Conservation (phyloP, 2,797 vertebrate species). For the Cryptoprocta ferox region DNA sequence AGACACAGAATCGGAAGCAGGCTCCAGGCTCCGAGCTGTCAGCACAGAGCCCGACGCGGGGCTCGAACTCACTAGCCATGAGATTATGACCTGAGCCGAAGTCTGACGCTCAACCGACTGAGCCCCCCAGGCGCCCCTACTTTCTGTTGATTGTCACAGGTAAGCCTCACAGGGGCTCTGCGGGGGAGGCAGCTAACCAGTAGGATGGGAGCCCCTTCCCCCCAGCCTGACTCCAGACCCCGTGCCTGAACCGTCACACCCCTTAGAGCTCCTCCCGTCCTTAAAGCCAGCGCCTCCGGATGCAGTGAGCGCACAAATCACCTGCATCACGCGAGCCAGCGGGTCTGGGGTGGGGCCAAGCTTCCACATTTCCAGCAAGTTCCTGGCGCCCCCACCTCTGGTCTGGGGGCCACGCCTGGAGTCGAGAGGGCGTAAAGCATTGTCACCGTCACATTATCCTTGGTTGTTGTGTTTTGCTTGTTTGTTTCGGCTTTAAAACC, state of each 20-base stretch:
- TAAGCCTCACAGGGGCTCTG: neutral
- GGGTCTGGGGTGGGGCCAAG: neutral
- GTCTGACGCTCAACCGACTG: too few relatives aligned
- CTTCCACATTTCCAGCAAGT: too few relatives aligned
- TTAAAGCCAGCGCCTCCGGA: neutral
- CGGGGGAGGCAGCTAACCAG: rapidly evolving
- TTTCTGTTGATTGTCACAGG: rapidly evolving
- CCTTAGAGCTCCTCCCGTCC: neutral
- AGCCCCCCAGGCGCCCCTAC: too few relatives aligned
- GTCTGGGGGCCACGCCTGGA: neutral
- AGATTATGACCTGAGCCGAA: too few relatives aligned
- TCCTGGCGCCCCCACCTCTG: neutral
- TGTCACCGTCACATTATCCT: neutral
- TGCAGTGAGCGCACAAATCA: neutral
- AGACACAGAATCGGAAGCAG: too few relatives aligned
- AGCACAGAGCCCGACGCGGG: too few relatives aligned
- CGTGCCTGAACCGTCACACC: rapidly evolving
- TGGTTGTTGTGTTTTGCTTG: neutral
- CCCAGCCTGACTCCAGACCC: neutral
- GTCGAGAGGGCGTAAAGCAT: neutral
- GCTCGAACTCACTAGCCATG: rapidly evolving
- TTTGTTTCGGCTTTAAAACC: neutral
- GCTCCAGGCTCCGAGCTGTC: too few relatives aligned
- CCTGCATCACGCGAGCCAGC: rapidly evolving
- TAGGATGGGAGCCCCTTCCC: rapidly evolving